These are phyloP conservation scores for Gymnosoma rotundatum DNA, from an alignment of 2,888 invertebrate species.

Conservation along the genomic window DNA sequence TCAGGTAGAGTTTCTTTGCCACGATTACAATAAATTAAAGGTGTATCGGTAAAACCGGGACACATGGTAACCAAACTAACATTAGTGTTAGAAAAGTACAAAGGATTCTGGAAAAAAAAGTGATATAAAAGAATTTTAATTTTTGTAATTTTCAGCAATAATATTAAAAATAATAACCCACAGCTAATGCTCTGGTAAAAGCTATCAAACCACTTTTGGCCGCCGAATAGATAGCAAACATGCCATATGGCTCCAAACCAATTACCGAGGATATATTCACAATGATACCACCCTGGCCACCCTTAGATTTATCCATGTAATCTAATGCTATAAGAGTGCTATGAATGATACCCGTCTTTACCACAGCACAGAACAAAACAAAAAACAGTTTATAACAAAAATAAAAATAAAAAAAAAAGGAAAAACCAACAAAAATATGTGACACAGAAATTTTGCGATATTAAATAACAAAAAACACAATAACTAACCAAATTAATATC, in stretches of 20 bases:
- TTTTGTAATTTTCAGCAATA: background rate
- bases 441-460: conserved; percentile 28
- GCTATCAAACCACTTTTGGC: conserved; percentile 76
- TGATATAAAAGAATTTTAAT: background rate
- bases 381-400: background rate
- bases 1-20: conserved; percentile 65
- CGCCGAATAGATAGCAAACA: conserved; percentile 77
- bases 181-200: conserved; percentile 68
- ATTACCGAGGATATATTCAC: conserved; percentile 78
- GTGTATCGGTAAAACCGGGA: conserved; percentile 68
- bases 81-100: conserved; percentile 57
- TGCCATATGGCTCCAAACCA: conserved; percentile 73
- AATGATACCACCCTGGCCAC: conserved; percentile 78
- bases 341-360: conserved; percentile 80
- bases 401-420: background rate
- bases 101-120: conserved; percentile 49
- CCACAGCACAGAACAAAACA: background rate
- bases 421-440: conserved; percentile 2
- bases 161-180: conserved; percentile 17
- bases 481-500: conserved; percentile 82
- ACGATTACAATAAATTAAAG: conserved; percentile 42
- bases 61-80: conserved; percentile 68
- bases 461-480: conserved; percentile 3
- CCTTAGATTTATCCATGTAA: conserved; percentile 78
- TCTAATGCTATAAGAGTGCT: conserved; percentile 78